Conservation (phyloP, 35 echinoderm and acorn worm species). For the Apostichopus parvimensis region DNA sequence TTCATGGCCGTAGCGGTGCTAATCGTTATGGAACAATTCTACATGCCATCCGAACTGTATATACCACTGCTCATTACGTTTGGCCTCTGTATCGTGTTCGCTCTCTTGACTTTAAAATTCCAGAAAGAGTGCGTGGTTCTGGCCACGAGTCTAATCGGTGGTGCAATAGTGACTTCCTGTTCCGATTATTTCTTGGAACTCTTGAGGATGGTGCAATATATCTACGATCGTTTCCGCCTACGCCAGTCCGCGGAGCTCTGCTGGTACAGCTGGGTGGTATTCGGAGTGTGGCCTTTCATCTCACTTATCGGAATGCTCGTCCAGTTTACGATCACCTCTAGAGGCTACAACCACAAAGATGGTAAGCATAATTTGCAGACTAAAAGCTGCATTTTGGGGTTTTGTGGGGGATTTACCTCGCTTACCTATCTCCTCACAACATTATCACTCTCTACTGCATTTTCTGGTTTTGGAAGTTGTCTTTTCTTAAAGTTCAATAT, state of each 20-base stretch:
- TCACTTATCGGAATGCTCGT: constrained; percentile 79
- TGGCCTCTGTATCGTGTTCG: constrained; percentile 53
- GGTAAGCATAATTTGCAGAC: constrained; percentile 52
- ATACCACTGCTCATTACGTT: constrained; percentile 61
- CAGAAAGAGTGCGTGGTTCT: constrained; percentile 72
- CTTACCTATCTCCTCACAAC: too few relatives aligned
- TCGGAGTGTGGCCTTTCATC: constrained; percentile 85
- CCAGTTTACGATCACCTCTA: constrained; percentile 82
- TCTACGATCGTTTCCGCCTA: constrained; percentile 68
- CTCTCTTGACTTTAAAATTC: constrained; percentile 72
- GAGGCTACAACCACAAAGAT: constrained; percentile 91
- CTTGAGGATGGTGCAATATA: constrained; percentile 81
- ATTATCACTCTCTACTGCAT: too few relatives aligned
- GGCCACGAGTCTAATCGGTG: constrained; percentile 78
- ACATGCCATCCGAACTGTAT: constrained; percentile 46
- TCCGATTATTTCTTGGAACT: constrained; percentile 88
- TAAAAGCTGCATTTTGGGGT: too few relatives aligned
- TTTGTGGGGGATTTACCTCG: too few relatives aligned
- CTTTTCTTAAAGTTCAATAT: too few relatives aligned
- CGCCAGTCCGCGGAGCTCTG: constrained; percentile 55
- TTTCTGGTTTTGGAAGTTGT: too few relatives aligned
- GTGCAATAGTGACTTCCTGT: constrained; percentile 71
- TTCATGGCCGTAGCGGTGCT: constrained; percentile 66
- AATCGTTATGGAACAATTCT: constrained; percentile 83
- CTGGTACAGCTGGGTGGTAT: constrained; percentile 94